phyloP scores from a whole-genome alignment of 1,140 invertebrate species.

The Antheraea mylitta region DNA sequence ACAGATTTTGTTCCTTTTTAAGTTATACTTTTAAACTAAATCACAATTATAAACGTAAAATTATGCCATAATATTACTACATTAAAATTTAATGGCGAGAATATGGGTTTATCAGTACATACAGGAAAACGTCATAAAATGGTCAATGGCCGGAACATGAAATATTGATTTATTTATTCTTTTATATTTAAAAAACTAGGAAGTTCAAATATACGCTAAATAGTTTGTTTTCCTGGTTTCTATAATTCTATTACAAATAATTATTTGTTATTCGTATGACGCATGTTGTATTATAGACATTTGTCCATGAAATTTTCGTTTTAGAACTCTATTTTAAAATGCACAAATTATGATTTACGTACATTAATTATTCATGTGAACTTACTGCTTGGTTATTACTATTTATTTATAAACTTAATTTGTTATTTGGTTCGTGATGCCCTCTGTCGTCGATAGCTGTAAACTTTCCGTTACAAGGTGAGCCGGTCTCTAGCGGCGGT shows the following conservation, averaged over 20 bases:
- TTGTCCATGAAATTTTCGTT: background rate
- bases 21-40: background rate
- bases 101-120: too few species aligned
- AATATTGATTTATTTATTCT: too few species aligned
- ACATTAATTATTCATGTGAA: background rate
- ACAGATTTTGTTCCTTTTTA: background rate
- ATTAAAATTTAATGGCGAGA: too few species aligned
- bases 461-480: slow-evolving; percentile 60
- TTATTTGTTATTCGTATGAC: too few species aligned
- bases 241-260: too few species aligned
- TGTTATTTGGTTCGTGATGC: slow-evolving; percentile 34
- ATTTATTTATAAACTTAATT: slow-evolving; percentile 10
- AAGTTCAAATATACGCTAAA: too few species aligned
- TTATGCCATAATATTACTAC: background rate
- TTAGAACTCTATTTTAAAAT: background rate
- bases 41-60: slow-evolving; percentile 1
- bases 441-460: slow-evolving; percentile 62
- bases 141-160: too few species aligned
- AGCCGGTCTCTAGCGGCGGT: slow-evolving; percentile 32
- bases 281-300: background rate
- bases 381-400: background rate
- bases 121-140: too few species aligned
- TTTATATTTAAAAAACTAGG: too few species aligned
- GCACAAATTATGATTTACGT: background rate
- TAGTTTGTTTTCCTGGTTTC: too few species aligned